Conservation (phyloP, 35 echinoderm and acorn worm genomes). For the Holothuria glaberrima region DNA sequence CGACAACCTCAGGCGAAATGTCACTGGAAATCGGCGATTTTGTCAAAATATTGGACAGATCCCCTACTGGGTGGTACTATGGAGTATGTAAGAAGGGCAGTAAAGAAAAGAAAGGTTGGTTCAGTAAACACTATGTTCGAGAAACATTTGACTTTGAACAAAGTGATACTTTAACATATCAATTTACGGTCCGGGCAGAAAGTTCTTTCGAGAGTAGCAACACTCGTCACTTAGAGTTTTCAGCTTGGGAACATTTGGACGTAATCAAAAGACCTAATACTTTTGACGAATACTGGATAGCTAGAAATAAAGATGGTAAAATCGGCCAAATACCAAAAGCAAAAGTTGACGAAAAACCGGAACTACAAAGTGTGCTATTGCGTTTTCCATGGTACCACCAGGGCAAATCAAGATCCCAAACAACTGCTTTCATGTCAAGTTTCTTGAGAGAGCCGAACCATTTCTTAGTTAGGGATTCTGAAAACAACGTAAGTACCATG, state of each 20-base stretch:
- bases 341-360: not conserved
- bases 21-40: not conserved
- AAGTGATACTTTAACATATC: not conserved
- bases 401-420: not conserved
- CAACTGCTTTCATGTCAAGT: not conserved
- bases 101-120: not conserved
- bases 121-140: not conserved
- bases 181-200: conserved; percentile 11
- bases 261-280: conserved; percentile 10
- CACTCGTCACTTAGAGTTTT: not conserved
- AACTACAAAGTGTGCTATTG: not conserved
- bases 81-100: not conserved
- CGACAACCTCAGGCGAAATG: not conserved
- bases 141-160: not conserved
- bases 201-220: not conserved
- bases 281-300: conserved; percentile 7
- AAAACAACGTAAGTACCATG: conserved; percentile 16
- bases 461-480: conserved; percentile 9
- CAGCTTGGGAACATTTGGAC: not conserved
- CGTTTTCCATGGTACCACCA: conserved; percentile 20
- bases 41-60: not conserved
- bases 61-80: conserved; percentile 31
- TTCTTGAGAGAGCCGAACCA: not conserved
- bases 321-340: conserved; percentile 22
- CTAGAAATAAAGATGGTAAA: not conserved